phyloP scores from a whole-genome alignment of 2,113 vertebrate genomes.

The Stigmatopora nigra region DNA sequence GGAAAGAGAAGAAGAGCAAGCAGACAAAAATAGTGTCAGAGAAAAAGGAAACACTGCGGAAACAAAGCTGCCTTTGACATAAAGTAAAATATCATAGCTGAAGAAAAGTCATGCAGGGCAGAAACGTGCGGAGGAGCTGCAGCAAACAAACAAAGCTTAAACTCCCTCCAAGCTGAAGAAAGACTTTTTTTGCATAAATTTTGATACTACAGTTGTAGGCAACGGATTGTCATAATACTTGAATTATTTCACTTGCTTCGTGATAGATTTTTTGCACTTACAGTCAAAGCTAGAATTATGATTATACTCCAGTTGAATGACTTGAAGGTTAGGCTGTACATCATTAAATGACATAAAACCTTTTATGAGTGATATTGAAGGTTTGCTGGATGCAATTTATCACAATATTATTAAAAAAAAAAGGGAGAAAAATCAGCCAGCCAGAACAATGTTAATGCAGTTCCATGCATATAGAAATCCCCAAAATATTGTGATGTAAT shows the following conservation, averaged over 20 bases:
- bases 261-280: not conserved
- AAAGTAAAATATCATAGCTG: constrained; percentile 28
- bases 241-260: not conserved
- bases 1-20: constrained; percentile 3
- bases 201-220: constrained; percentile 33
- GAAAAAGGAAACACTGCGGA: constrained; percentile 18
- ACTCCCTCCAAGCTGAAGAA: constrained; percentile 2
- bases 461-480: too few relatives aligned
- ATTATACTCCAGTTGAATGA: not conserved
- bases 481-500: too few relatives aligned
- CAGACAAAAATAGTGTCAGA: not conserved
- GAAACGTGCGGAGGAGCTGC: constrained; percentile 12
- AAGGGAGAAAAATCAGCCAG: too few relatives aligned
- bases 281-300: not conserved
- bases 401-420: too few relatives aligned
- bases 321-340: not conserved
- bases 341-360: not conserved
- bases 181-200: constrained; percentile 23
- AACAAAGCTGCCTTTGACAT: constrained; percentile 17
- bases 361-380: too few relatives aligned
- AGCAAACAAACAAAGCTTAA: constrained; percentile 26
- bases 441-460: too few relatives aligned
- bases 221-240: constrained; percentile 14
- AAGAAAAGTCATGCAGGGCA: constrained; percentile 36
- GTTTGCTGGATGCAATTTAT: too few relatives aligned